These are phyloP conservation scores for Drosophila hawaiiensis DNA, from an alignment of 2,888 invertebrate species.

Conservation along the genomic window DNA sequence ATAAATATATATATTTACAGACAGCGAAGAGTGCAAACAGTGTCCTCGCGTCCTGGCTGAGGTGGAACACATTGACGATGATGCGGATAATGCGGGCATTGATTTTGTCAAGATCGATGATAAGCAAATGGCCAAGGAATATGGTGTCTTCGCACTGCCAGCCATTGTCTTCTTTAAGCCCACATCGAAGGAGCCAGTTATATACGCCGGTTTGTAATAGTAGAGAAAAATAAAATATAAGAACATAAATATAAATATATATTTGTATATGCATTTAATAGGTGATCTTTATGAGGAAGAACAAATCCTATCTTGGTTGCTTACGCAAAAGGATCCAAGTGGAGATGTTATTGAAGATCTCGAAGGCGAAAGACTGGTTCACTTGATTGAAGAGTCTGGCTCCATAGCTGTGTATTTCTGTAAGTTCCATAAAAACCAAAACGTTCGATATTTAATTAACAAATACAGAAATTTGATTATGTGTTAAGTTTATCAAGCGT, in stretches of 20 bases:
- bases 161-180: slow-evolving; percentile 96
- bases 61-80: slow-evolving; percentile 97
- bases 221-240: background rate
- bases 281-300: slow-evolving; percentile 95
- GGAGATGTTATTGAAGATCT: slow-evolving; percentile 95
- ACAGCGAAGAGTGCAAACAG: slow-evolving; percentile 97
- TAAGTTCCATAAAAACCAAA: slow-evolving; percentile 87
- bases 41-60: slow-evolving; percentile 94
- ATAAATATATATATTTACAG: slow-evolving; percentile 85
- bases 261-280: slow-evolving; percentile 69
- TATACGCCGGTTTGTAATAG: slow-evolving; percentile 90
- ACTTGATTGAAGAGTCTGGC: slow-evolving; percentile 91
- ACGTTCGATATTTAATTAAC: slow-evolving; percentile 48
- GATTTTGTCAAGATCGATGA: slow-evolving; percentile 97
- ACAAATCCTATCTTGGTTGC: slow-evolving; percentile 94
- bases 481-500: slow-evolving; percentile 52
- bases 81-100: slow-evolving; percentile 95
- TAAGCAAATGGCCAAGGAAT: slow-evolving; percentile 93
- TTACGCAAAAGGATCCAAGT: slow-evolving; percentile 96
- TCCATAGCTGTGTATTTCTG: slow-evolving; percentile 96
- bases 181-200: slow-evolving; percentile 94
- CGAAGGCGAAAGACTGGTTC: slow-evolving; percentile 91
- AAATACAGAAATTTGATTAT: slow-evolving; percentile 17
- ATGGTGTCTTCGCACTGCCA: slow-evolving; percentile 95
- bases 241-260: background rate